A percentile compares a stretch with the other conserved stretches of the same genome.
These are phyloP conservation scores for Olivierus martensii DNA, from an alignment of 1,140 invertebrate species.

Conservation along the genomic window DNA sequence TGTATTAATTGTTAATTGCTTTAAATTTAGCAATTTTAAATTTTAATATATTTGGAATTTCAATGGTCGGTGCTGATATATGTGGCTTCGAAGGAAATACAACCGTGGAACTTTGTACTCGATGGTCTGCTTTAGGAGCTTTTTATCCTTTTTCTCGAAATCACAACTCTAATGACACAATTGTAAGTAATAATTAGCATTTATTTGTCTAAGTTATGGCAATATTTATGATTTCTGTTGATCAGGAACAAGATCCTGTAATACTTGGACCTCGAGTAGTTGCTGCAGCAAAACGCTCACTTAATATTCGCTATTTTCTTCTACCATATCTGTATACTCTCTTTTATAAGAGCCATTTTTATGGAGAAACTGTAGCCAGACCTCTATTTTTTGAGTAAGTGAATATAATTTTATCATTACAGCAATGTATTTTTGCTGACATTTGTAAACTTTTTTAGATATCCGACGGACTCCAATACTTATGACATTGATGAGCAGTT, in stretches of 20 bases:
- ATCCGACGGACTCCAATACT: conserved; percentile 46
- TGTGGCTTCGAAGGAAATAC: conserved; percentile 30
- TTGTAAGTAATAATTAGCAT: conserved; percentile 53
- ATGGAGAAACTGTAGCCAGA: conserved; percentile 23
- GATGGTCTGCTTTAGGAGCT: conserved; percentile 57
- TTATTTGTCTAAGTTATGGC: too few species aligned
- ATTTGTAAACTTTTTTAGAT: conserved; percentile 24
- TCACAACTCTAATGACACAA: conserved; percentile 58
- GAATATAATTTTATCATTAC: conserved; percentile 22
- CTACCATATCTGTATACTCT: conserved; percentile 38
- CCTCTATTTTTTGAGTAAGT: conserved; percentile 69
- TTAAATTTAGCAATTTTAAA: conserved; percentile 40
- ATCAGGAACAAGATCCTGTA: conserved; percentile 29
- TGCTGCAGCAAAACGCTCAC: conserved; percentile 21
- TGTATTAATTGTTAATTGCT: background rate
- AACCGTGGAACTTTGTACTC: conserved; percentile 46
- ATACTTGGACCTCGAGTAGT: conserved; percentile 36
- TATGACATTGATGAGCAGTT: conserved; percentile 56
- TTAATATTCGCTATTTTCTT: conserved; percentile 33
- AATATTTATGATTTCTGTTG: conserved; percentile 28
- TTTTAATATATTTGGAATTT: conserved; percentile 63
- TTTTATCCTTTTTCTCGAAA: conserved; percentile 56
- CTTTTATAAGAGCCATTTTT: conserved; percentile 29
- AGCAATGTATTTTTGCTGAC: background rate
- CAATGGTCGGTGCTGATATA: conserved; percentile 32